Evolutionary conservation across 2,888 invertebrate genomes (phyloP), one percentile per base, ranked within the genome.

Genomic region (Tenthredo mesomela): DNA sequence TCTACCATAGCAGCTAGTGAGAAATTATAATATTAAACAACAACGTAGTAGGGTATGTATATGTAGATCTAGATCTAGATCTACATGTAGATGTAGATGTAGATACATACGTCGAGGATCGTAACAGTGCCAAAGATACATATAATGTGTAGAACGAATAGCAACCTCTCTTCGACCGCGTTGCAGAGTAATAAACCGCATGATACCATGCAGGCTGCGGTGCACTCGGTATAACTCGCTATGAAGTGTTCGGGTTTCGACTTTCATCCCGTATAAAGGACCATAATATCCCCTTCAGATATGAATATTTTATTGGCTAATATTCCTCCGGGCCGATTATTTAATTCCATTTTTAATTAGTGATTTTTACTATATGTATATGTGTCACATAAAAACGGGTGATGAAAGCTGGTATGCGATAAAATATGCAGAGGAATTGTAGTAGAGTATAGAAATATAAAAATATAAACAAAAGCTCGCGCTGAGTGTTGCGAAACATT

Each of bases 11-110:
- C 73, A 43, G 43, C 73, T 10, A 21, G 25, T 47, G 77, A 77
- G 50, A 77, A 77, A 50, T 77, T 77, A 77, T 77, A 77, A 77
- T 77, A 77, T 77, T 47, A 77, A 77, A 77, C 77, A 77, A 73
- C 43, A 43, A 40, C 21, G 77, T 77, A n/a, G 5, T 15, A n/a
- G 18, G 5, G 40, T 37, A 70, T 15, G 15, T 37, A 70, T 9
- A 70, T n/a, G n/a, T n/a, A 33, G 4, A 33, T 33, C n/a, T n/a
- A n/a, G n/a, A n/a, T n/a, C n/a, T n/a, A n/a, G n/a, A n/a, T n/a
- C n/a, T n/a, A 43, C 15, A 43, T 40, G 47, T 5, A 15, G 12
- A n/a, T 15, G 18, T 37, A 29, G 2, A 33, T 33, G 29, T 33
- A 33, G 4, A 33, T 33, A 33, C 25, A 40, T 10, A 70, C 7